These are phyloP conservation scores for Pangasius mekongensis DNA, from an alignment of 2,797 vertebrate genomes.

Conservation along the genomic window DNA sequence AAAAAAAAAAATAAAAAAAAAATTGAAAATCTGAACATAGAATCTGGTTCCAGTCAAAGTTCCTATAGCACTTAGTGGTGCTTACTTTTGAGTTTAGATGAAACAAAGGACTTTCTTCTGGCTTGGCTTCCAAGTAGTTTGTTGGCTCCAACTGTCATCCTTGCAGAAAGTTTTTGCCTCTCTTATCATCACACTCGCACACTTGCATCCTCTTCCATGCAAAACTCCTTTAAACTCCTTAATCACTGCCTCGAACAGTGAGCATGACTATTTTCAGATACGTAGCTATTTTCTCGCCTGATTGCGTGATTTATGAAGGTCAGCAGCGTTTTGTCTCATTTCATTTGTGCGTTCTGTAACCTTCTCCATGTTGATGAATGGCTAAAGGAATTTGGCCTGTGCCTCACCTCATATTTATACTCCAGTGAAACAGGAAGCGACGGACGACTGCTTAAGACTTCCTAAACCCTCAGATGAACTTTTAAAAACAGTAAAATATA, in stretches of 20 bases:
- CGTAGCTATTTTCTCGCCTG: not conserved
- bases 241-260: not conserved
- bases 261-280: not conserved
- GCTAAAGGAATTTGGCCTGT: slow-evolving; percentile 16
- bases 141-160: not conserved
- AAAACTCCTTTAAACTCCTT: not conserved
- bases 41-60: not conserved
- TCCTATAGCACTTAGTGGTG: not conserved
- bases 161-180: not conserved
- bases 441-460: not conserved
- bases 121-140: not conserved
- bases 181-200: not conserved
- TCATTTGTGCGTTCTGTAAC: not conserved
- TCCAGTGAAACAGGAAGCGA: slow-evolving; percentile 2
- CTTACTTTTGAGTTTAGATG: not conserved
- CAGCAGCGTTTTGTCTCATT: slow-evolving; percentile 1
- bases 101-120: not conserved
- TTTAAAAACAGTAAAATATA: not conserved
- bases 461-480: not conserved
- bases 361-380: slow-evolving; percentile 17
- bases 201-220: not conserved
- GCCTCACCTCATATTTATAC: slow-evolving; percentile 13
- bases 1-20: not conserved
- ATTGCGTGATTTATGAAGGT: not conserved
- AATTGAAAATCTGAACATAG: not conserved